Conservation (phyloP, 2,113 vertebrate genomes). For the Channa maculata region DNA sequence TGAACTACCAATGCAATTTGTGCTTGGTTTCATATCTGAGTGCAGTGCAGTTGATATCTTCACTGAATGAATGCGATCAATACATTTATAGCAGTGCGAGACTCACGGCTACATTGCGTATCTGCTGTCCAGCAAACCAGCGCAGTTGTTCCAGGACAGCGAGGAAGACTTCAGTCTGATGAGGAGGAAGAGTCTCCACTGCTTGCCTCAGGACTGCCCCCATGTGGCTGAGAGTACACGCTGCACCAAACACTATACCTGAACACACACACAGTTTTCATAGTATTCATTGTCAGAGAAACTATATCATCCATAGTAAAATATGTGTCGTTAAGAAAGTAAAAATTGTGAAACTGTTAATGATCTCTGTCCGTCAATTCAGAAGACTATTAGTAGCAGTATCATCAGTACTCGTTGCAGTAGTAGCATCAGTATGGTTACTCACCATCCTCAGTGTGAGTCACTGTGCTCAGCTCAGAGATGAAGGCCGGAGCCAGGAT, state of each 20-base stretch:
- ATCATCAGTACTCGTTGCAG: neutral
- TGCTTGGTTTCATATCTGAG: no score
- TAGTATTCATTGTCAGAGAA: no score
- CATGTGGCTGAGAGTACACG: conserved; percentile 86
- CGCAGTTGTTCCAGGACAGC: conserved; percentile 91
- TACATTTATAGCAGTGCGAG: no score
- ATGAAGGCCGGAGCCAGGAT: conserved; percentile 91
- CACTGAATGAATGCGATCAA: no score
- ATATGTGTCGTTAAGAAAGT: no score
- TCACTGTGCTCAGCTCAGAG: conserved; percentile 87
- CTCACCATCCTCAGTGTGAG: conserved; percentile 86
- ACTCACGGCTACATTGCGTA: conserved; percentile 96
- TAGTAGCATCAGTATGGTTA: neutral
- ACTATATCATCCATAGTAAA: no score
- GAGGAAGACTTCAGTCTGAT: conserved; percentile 88
- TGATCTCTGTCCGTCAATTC: no score
- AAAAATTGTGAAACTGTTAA: no score
- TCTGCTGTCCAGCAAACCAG: conserved; percentile 95
- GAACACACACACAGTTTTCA: neutral
- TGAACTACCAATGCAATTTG: no score
- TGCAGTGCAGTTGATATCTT: no score
- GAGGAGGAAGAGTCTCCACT: conserved; percentile 77
- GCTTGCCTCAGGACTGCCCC: conserved; percentile 83
- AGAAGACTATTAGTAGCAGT: neutral
- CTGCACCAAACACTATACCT: conserved; percentile 91